A percentile compares a stretch with the other conserved stretches of the same genome.
phyloP scores from a whole-genome alignment of 1,140 invertebrate species.

The Aphaenogaster rudis region DNA sequence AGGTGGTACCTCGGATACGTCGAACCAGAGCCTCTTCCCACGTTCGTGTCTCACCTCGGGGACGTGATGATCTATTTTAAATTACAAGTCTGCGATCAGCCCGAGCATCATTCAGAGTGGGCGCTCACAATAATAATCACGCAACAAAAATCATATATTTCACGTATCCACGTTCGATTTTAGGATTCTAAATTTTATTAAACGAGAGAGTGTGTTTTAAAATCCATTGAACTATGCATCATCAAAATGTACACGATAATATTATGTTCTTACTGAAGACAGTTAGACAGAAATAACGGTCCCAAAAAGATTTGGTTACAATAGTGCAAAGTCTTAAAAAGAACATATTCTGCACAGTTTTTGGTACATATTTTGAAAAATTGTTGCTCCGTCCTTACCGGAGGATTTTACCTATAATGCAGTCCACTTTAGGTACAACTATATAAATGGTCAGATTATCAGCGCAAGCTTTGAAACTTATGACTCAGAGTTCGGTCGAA shows the following conservation, averaged over 20 bases:
- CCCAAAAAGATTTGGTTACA: not conserved
- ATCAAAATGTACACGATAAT: not conserved
- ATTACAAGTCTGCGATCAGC: conserved; percentile 57
- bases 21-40: conserved; percentile 96
- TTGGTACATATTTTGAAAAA: not conserved
- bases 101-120: not conserved
- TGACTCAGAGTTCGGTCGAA: not conserved
- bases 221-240: not conserved
- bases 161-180: not conserved
- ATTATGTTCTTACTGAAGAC: not conserved
- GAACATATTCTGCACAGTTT: not conserved
- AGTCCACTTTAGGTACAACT: not conserved
- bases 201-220: not conserved
- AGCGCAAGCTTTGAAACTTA: not conserved
- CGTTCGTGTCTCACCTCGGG: conserved; percentile 93
- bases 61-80: conserved; percentile 89
- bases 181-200: not conserved
- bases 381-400: not conserved
- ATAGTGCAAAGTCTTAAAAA: not conserved
- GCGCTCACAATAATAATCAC: conserved; percentile 40
- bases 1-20: conserved; percentile 93
- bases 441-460: conserved; percentile 18
- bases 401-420: not conserved
- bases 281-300: not conserved
- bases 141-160: not conserved